Evolutionary conservation across 2,113 vertebrate genomes (phyloP).

Genomic region (Mobula hypostoma): DNA sequence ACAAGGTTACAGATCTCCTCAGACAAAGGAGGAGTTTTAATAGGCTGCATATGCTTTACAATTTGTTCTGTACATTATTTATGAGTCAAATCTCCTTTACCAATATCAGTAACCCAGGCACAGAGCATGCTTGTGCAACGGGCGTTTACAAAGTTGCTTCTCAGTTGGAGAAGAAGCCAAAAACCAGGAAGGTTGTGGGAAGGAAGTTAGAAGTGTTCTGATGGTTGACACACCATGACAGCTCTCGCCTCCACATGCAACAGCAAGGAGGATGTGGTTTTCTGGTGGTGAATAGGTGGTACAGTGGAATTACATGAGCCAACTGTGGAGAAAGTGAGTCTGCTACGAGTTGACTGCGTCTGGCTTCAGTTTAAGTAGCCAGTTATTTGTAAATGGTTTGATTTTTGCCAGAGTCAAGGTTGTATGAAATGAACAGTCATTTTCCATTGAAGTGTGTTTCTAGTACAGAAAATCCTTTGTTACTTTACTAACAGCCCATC

Average conservation of each 20-base stretch:
- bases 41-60: not conserved
- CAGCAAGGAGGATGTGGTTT: conserved; percentile 30
- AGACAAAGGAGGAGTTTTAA: not conserved
- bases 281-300: conserved; percentile 23
- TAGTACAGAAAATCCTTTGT: not conserved
- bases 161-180: not conserved
- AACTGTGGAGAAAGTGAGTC: conserved; percentile 24
- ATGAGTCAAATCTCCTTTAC: not conserved
- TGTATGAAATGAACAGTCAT: not conserved
- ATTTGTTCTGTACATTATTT: not conserved
- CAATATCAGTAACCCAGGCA: not conserved
- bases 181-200: not conserved
- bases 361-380: not conserved
- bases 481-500: not conserved
- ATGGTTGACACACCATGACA: conserved; percentile 18
- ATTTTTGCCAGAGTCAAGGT: conserved; percentile 14
- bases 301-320: not conserved
- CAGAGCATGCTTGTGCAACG: not conserved
- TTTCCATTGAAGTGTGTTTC: not conserved
- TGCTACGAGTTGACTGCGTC: conserved; percentile 3
- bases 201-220: conserved; percentile 30
- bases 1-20: not conserved
- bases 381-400: not conserved
- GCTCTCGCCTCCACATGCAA: conserved; percentile 20
- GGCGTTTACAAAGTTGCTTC: conserved; percentile 15